Evolutionary conservation across 1,140 invertebrate species (phyloP), one percentile per base, ranked within the genome.

Genomic region (Ostrea denselamellosa): DNA sequence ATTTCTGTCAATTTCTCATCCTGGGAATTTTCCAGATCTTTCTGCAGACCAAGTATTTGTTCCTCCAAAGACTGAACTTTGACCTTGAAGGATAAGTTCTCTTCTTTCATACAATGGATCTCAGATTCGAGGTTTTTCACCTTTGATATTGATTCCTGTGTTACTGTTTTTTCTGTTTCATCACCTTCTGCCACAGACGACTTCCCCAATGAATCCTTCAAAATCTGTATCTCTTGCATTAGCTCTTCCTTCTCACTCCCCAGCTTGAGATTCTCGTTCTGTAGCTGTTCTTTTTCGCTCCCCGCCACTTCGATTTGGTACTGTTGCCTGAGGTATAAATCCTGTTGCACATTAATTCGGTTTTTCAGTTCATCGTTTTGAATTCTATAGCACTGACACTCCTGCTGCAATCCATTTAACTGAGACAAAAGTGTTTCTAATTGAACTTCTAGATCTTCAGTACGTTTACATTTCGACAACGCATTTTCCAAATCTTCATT

Each of bases 301-400:
- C 82, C 68, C 10, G 52, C 44, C 0, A 83, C 83, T 87, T 90
- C 88, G 51, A 92, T 68, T 56, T 91, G 89, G 62, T 87, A 86
- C 86, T 90, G 90, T 8, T 91, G 52, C 28, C 84, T 83, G 34
- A 90, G 84, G 51, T 90, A 90, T 25, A 87, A 85, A 85, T 91
- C 91, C 82, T 92, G 90, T 62, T 92, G 91, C 85, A 90, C 86
- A 68, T 92, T 92, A 8, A 92, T 92, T 86, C 89, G 90, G 68
- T 92, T 92, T 53, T 90, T 90, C 0, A 92, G 83, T 85, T 91
- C 90, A 83, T 92, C 91, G 85, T 91, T 92, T 22, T 91, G 89
- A n/a, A 62, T 85, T 81, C 88, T 86, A 17, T 90, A 88, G 12
- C 86, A 71, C 34, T 87, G 85, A 85, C 89, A 89, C 82, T 92